A percentile compares a stretch with the other conserved stretches of the same genome.
Evolutionary conservation across 2,797 vertebrate genomes (phyloP).

Genomic region (Ciconia nigra): DNA sequence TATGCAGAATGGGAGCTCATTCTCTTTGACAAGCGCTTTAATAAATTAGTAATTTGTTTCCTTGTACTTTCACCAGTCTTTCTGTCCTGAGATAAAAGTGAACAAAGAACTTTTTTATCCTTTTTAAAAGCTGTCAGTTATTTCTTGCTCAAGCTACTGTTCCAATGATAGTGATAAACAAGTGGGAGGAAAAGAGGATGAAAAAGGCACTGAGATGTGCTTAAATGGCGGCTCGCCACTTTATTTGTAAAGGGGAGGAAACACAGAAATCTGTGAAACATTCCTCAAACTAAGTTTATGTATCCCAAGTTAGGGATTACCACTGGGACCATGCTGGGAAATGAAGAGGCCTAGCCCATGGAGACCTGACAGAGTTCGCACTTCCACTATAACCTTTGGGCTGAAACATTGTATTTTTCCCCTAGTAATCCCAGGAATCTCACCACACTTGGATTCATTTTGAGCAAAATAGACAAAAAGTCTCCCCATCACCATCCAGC

Average conservation of each 20-base stretch:
- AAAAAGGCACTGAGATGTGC: not conserved
- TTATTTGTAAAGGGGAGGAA: not conserved
- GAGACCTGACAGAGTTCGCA: not conserved
- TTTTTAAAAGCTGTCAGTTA: not conserved
- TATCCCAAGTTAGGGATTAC: not conserved
- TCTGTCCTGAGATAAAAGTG: not conserved
- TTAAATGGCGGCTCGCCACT: rapidly evolving
- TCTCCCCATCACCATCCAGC: not conserved
- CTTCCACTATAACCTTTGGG: not conserved
- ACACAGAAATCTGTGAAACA: not conserved
- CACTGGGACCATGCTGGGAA: not conserved
- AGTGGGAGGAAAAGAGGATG: not conserved
- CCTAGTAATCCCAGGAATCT: not conserved
- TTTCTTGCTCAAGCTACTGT: not conserved
- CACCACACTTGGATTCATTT: not conserved
- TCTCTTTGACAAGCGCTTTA: not conserved
- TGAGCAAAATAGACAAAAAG: not conserved
- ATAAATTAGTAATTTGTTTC: not conserved
- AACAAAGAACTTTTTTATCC: not conserved
- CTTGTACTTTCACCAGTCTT: not conserved
- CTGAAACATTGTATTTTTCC: not conserved
- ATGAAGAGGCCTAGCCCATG: not conserved
- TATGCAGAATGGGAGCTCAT: not conserved
- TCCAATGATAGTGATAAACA: not conserved
- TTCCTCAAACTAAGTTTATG: not conserved